Evolutionary conservation across 2,797 vertebrate species (phyloP).

Genomic region (Phylloscopus collybita): DNA sequence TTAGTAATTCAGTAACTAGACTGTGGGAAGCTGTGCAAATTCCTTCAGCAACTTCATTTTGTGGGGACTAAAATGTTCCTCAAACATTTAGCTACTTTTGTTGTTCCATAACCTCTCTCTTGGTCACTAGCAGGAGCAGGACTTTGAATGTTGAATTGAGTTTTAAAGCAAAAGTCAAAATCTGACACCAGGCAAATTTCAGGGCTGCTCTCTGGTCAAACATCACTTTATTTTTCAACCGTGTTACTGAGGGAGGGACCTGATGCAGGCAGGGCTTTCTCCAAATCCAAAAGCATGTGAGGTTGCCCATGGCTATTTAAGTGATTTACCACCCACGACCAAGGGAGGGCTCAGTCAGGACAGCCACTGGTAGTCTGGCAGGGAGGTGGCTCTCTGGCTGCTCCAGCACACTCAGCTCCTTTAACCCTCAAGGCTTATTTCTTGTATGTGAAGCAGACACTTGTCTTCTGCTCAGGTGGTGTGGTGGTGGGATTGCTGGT

Average conservation of each 20-base stretch:
- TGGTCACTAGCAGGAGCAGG: neutral
- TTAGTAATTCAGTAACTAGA: conserved; percentile 60
- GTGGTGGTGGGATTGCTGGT: neutral
- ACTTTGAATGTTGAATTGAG: neutral
- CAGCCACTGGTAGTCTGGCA: neutral
- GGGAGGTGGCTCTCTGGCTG: neutral
- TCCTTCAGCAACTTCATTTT: neutral
- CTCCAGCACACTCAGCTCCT: neutral
- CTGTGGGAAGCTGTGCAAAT: conserved; percentile 41
- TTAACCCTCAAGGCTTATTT: neutral
- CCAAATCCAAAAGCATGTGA: neutral
- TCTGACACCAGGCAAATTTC: neutral
- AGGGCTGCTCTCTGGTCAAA: neutral
- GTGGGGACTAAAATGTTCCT: neutral
- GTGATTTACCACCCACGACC: neutral
- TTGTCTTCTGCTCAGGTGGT: neutral
- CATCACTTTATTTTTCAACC: neutral
- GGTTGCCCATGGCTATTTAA: neutral
- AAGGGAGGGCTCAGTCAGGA: neutral
- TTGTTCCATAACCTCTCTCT: neutral
- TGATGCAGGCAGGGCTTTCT: neutral
- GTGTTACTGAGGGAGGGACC: neutral
- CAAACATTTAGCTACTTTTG: neutral
- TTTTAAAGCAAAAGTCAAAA: conserved; percentile 6
- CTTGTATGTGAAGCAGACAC: neutral